Evolutionary conservation across 2,113 vertebrate species (phyloP).

Genomic region (Ammodytes marinus): DNA sequence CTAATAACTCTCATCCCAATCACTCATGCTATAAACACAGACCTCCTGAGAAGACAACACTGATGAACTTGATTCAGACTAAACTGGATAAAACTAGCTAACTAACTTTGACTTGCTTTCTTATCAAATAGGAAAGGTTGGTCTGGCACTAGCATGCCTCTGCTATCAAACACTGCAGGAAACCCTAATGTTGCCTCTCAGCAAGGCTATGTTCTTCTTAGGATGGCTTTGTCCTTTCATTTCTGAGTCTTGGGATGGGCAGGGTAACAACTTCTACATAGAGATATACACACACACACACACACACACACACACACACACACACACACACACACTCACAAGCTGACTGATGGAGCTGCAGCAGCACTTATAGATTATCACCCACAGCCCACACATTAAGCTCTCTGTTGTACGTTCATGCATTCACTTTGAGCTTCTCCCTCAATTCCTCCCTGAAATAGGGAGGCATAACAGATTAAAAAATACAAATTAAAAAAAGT

Average conservation of each 20-base stretch:
- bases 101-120: neutral
- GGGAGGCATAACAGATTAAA: too few relatives aligned
- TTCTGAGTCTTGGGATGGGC: slow-evolving; percentile 15
- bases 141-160: neutral
- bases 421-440: slow-evolving; percentile 20
- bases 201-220: slow-evolving; percentile 5
- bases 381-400: slow-evolving; percentile 28
- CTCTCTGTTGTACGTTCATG: slow-evolving; percentile 38
- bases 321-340: slow-evolving; percentile 13
- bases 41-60: neutral
- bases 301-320: neutral
- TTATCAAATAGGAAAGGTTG: too few relatives aligned
- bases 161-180: slow-evolving; percentile 11
- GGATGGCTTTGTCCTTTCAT: slow-evolving; percentile 28
- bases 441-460: neutral
- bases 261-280: slow-evolving; percentile 43
- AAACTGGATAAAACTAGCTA: neutral
- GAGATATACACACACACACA: neutral
- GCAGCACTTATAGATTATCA: slow-evolving; percentile 46
- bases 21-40: neutral
- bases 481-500: too few relatives aligned
- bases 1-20: neutral
- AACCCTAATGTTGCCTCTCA: slow-evolving; percentile 24
- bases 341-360: slow-evolving; percentile 49
- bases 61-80: neutral